Evolutionary conservation across 2,797 vertebrate species (phyloP).

Genomic region (Sebastes dallii): DNA sequence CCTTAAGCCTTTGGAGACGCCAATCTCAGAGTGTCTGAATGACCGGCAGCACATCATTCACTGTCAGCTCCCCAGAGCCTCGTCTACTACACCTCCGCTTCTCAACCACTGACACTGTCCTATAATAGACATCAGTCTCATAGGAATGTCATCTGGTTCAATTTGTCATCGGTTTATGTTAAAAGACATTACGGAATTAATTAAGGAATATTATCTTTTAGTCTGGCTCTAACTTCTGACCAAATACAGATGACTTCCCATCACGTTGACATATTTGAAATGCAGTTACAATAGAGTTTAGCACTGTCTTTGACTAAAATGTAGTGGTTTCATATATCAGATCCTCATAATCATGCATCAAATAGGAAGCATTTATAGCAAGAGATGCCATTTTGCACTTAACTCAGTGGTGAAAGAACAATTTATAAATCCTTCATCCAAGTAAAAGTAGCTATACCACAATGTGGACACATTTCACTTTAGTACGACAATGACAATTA

Average conservation of each 20-base stretch:
- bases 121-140: neutral
- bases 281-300: neutral
- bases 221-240: neutral
- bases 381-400: neutral
- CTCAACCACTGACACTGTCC: neutral
- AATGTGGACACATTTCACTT: neutral
- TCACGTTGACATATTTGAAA: neutral
- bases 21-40: conserved; percentile 44
- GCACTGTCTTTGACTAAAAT: neutral
- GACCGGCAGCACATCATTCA: conserved; percentile 57
- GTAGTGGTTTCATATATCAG: neutral
- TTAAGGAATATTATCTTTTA: neutral
- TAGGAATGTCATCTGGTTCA: neutral
- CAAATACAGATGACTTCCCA: neutral
- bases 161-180: neutral
- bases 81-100: neutral
- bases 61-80: conserved; percentile 22
- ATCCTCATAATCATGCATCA: neutral
- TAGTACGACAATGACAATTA: neutral
- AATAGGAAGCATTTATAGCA: neutral
- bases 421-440: neutral
- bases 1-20: conserved; percentile 62
- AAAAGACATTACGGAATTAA: neutral
- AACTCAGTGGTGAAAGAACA: neutral
- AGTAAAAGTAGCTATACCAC: neutral